Evolutionary conservation across 92 coral and sea anemone genomes (phyloP), one percentile per base, ranked within the genome.

Genomic region (Muricea muricata): DNA sequence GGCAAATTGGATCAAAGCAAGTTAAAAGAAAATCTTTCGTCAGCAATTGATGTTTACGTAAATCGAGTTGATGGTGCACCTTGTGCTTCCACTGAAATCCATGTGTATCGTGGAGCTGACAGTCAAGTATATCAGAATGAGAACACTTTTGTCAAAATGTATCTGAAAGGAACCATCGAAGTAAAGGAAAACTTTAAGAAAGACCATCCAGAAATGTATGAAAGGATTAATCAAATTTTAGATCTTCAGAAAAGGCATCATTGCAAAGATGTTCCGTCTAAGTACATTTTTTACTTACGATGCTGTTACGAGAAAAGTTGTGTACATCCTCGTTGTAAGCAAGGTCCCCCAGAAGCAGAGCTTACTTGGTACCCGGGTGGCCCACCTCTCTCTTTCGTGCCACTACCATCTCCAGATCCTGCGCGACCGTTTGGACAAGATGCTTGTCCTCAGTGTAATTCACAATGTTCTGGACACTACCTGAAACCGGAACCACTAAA

Each of bases 31-130:
- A 91, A 88, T 65, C 83, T 91, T 60, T 88, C 82, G 21, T 73
- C 90, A 10, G 92, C 92, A 20, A 89, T 86, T 33, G 92, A 89
- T 42, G 87, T 89, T 21, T 93, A 90, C 54, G 78, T 90, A 21
- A 45, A 79, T 52, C 75, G 93, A 75, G 91, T 92, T 12, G 76
- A 89, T 45, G 86, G 88, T 37, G 63, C 91, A 0, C 91, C 96
- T 15, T 89, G 96, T 78, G 91, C 90, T 7, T 30, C 61, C 17
- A 89, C 90, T 3, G 46, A 85, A 33, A 84, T 92, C 23, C 90
- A 87, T 65, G 76, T 93, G 2, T 76, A 10, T 73, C 84, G 85
- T 56, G 95, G 95, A 11, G 79, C 84, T 11, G 72, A 78, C 60
- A 87, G 88, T 17, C 31, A 13, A 0, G 1, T 20, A 23, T 61